These are phyloP conservation scores for Amphibalanus amphitrite DNA, from an alignment of 1,140 invertebrate genomes.

Conservation along the genomic window DNA sequence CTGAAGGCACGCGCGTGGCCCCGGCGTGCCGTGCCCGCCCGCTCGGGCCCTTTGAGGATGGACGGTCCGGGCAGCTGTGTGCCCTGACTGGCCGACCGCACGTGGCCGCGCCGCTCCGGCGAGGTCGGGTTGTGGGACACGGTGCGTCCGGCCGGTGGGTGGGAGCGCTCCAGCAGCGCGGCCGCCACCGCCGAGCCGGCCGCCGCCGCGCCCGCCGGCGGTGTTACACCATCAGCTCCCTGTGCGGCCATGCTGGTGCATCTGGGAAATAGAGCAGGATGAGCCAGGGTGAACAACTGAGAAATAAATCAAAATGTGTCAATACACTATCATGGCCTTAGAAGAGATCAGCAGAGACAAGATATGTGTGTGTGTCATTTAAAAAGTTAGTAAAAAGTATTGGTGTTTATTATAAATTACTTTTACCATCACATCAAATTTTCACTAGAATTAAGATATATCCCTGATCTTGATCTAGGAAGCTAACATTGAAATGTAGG, in stretches of 20 bases:
- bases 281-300: too few relatives aligned
- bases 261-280: neutral
- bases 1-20: conserved; percentile 68
- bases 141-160: neutral
- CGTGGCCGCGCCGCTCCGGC: neutral
- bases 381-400: too few relatives aligned
- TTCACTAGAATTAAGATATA: too few relatives aligned
- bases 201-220: too few relatives aligned
- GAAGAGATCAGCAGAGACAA: too few relatives aligned
- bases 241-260: neutral
- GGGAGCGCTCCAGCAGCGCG: neutral
- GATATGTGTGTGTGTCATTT: too few relatives aligned
- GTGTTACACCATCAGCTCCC: neutral
- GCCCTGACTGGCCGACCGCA: conserved; percentile 5
- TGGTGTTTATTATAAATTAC: too few relatives aligned
- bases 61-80: conserved; percentile 8
- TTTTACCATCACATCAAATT: too few relatives aligned
- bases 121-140: neutral
- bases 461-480: too few relatives aligned
- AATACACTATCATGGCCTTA: too few relatives aligned
- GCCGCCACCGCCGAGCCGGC: neutral
- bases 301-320: too few relatives aligned
- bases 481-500: too few relatives aligned
- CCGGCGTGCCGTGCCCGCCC: conserved; percentile 19
- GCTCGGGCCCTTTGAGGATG: conserved; percentile 6